These are phyloP conservation scores for Xanthorhoe spadicearia DNA, from an alignment of 2,888 invertebrate species.

Conservation along the genomic window DNA sequence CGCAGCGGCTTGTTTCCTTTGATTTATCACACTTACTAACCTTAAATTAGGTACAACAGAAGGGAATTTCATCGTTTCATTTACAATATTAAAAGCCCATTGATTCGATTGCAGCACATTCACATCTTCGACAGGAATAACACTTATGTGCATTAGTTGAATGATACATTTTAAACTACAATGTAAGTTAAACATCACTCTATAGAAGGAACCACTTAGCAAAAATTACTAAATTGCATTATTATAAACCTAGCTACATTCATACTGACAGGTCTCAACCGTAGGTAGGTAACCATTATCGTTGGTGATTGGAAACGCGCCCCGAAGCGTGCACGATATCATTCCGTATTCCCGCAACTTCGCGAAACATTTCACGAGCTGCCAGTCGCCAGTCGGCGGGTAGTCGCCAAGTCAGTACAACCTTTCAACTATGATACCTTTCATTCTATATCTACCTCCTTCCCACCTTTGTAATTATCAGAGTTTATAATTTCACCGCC, in stretches of 20 bases:
- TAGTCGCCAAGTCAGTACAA: constrained; percentile 52
- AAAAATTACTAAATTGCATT: neutral
- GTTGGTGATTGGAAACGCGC: constrained; percentile 61
- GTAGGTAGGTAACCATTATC: constrained; percentile 31
- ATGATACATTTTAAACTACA: too few relatives aligned
- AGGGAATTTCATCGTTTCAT: too few relatives aligned
- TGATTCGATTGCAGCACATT: too few relatives aligned
- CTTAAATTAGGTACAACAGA: too few relatives aligned
- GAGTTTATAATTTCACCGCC: constrained; percentile 52
- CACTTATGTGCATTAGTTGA: too few relatives aligned
- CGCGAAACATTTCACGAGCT: constrained; percentile 60
- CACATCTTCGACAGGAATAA: too few relatives aligned
- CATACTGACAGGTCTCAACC: constrained; percentile 14
- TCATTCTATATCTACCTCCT: constrained; percentile 47
- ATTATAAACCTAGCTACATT: neutral
- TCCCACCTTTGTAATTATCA: constrained; percentile 48
- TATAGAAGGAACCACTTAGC: neutral
- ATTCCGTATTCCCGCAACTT: constrained; percentile 55
- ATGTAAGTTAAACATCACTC: too few relatives aligned
- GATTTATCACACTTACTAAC: too few relatives aligned
- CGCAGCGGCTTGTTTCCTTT: neutral
- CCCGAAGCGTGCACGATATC: constrained; percentile 58
- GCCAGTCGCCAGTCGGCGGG: constrained; percentile 71
- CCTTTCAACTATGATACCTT: constrained; percentile 48
- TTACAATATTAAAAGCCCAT: too few relatives aligned